Evolutionary conservation across 2,113 vertebrate species (phyloP), one percentile per base, ranked within the genome.

Genomic region (Odocoileus virginianus): DNA sequence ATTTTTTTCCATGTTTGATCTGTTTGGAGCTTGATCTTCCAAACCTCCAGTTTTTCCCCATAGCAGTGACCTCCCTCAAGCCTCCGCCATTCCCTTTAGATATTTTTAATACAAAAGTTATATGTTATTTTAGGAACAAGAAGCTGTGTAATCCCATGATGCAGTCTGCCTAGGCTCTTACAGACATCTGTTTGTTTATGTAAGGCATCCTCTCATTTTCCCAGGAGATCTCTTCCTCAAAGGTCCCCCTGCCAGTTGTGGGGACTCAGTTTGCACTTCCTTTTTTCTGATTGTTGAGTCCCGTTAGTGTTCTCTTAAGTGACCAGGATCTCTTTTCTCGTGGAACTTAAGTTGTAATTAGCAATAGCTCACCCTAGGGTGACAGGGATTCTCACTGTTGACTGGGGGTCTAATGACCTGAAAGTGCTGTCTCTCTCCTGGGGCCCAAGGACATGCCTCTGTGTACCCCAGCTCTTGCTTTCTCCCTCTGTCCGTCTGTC

Each of bases 281-380:
- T 36, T 50, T n/a, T 60, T 40, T 52, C 61, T 64, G 13, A 2
- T 27, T n/a, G 14, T 47, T 9, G 19, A 92, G 23, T 30, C 2
- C 19, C 3, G 0, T 11, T 74, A 25, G 28, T 23, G 21, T 71
- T 47, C 10, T 9, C 6, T 19, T 55, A 30, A 2, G 19, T n/a
- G 16, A 86, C 23, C 10, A 33, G 50, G 5, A 19, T 64, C 27
- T 13, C 27, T 78, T 40, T 58, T 40, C 12, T 58, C 10, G 0
- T 88, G 2, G 8, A 33, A 71, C 52, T n/a, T n/a, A 19, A 36
- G 13, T 86, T 21, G 1, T n/a, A 25, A 13, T 30, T n/a, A 91
- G 19, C 30, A 84, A 23, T 12, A 71, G 4, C 15, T 14, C 23
- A 14, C 23, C 15, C 2, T 23, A 6, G n/a, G 0, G 4, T 12